Evolutionary conservation across 2,113 vertebrate species (phyloP), one percentile per base, ranked within the genome.

Genomic region (Glaucomys volans): DNA sequence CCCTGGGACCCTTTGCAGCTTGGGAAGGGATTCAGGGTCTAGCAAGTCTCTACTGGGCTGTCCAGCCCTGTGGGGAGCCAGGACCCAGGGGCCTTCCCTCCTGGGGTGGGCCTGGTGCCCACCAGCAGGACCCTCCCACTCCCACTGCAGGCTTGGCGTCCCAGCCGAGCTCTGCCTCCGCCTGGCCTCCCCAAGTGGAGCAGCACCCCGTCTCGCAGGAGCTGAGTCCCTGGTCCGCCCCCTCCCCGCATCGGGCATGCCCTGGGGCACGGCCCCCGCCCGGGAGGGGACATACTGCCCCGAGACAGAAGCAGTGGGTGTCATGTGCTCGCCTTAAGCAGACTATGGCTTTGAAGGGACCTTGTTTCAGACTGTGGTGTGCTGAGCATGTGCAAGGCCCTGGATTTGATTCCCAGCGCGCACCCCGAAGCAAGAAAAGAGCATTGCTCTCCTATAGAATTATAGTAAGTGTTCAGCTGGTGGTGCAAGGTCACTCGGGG

Each of bases 401-500:
- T 83, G 57, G 17, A 26, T 16, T 14, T 47, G 82, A 67, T 30
- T 28, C 30, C 18, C 42, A n/a, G 20, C 11, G 35, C 24, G 10
- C 8, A 62, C 37, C 18, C 26, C 24, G n/a, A 64, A 16, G 2
- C 69, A 37, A 50, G 66, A 35, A 17, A 6, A 76, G 40, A 64
- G 13, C 13, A 17, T 69, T 14, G 17, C 35, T 37, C 54, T 69
- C 40, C 26, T 7, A 18, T 91, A 69, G 54, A 74, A 24, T 12
- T 0, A 0, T 28, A 8, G 5, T 26, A 22, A 0, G 30, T 3
- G 18, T 16, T 52, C 42, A 22, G 35, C 10, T 1, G 42, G 35
- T 57, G 20, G 50, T 0, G 4, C 50, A 18, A 14, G 57, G 26
- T 76, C 11, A 12, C 24, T 35, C 72, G 16, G 30, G 32, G 0